Evolutionary conservation across 2,797 vertebrate genomes (phyloP), one percentile per base, ranked within the genome.

Genomic region (Sebastes umbrosus): DNA sequence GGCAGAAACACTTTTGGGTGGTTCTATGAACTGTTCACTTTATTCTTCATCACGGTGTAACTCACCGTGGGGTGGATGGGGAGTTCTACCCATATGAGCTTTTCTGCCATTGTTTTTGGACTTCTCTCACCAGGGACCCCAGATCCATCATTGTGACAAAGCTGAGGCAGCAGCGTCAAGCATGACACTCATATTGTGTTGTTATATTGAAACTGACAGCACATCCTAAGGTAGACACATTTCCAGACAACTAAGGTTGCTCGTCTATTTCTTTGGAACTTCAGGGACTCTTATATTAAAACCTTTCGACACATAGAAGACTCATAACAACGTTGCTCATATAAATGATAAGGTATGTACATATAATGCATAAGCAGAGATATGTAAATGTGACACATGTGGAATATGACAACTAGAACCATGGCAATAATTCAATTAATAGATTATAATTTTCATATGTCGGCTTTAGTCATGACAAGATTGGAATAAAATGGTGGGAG

Each of bases 101-200:
- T 50, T 46, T 25, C 43, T 54, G 11, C 16, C 29, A 54, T 54
- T 69, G 6, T 39, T 25, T 76, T 60, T 52, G 24, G 20, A 52
- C 18, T 46, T 68, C 24, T 46, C 9, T 68, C 50, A 73, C 63
- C 25, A 55, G 25, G 46, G 73, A 71, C 52, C 20, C 1, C 43
- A 39, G 34, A 73, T 71, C 34, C 65, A 77, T 55, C n/a, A 65
- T 4, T 50, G 18, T 62, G 70, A 81, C 75, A 50, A 39, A 54
- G 31, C 39, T 14, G 31, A 69, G 24, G 29, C 43, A 63, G 67
- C 57, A 52, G 46, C 62, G 36, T 63, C 62, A 77, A 68, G 27
- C 32, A 46, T 27, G 82, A 29, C 54, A 70, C 22, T 32, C 39
- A 62, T 22, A 83, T 58, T 50, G 27, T 72, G n/a, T 50, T 50